A percentile compares a stretch with the other conserved stretches of the same genome.
Evolutionary conservation across 2,888 invertebrate genomes (phyloP).

Genomic region (Drosophila yooni): DNA sequence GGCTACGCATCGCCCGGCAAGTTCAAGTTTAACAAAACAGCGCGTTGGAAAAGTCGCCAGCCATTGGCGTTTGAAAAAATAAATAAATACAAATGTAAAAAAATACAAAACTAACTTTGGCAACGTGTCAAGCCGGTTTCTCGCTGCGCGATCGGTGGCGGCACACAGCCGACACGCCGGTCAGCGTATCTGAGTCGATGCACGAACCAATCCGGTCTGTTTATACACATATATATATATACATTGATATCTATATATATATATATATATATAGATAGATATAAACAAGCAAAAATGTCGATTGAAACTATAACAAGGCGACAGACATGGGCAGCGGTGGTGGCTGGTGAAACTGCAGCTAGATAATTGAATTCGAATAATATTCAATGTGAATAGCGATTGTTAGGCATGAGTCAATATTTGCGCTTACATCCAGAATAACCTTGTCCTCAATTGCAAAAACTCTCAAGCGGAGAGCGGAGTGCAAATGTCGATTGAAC

Average conservation of each 20-base stretch:
- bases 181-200: constrained; percentile 41
- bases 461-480: not conserved
- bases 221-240: not conserved
- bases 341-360: constrained; percentile 48
- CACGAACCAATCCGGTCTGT: constrained; percentile 52
- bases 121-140: constrained; percentile 76
- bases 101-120: constrained; percentile 61
- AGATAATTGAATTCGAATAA: constrained; percentile 24
- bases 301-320: constrained; percentile 60
- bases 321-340: constrained; percentile 14
- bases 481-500: constrained; percentile 48
- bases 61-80: constrained; percentile 59
- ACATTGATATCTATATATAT: not conserved
- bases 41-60: constrained; percentile 51
- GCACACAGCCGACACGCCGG: constrained; percentile 59
- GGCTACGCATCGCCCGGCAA: constrained; percentile 70
- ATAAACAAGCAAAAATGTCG: constrained; percentile 25
- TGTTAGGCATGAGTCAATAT: not conserved
- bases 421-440: constrained; percentile 20
- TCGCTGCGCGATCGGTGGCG: constrained; percentile 22
- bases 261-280: not conserved
- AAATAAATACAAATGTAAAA: constrained; percentile 1
- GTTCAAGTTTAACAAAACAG: constrained; percentile 71
- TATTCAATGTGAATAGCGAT: not conserved
- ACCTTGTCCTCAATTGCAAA: constrained; percentile 21